Evolutionary conservation across 2,888 invertebrate species (phyloP).

Genomic region (Oegoconia quadripuncta): DNA sequence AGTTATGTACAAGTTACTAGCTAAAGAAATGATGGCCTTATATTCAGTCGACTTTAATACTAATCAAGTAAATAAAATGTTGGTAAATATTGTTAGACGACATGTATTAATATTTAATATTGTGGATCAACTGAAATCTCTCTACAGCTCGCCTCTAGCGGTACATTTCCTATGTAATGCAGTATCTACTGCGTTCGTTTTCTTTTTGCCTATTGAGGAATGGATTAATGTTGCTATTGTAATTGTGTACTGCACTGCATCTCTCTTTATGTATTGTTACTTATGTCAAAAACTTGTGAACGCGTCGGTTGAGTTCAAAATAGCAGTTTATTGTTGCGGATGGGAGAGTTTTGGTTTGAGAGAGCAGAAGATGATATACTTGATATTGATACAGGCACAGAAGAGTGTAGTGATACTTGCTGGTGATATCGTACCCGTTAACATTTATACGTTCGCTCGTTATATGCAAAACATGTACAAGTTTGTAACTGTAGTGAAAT

Average conservation of each 20-base stretch:
- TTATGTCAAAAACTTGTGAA: conserved; percentile 56
- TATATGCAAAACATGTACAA: conserved; percentile 58
- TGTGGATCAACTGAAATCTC: conserved; percentile 37
- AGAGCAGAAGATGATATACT: conserved; percentile 44
- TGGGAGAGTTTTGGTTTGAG: conserved; percentile 61
- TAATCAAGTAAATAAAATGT: conserved; percentile 28
- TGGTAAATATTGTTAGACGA: conserved; percentile 40
- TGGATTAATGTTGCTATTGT: conserved; percentile 52
- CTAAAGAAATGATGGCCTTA: conserved; percentile 45
- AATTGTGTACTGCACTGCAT: conserved; percentile 48
- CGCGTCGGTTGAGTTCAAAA: conserved; percentile 52
- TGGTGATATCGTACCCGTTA: conserved; percentile 61
- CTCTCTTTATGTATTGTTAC: conserved; percentile 62
- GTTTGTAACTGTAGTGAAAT: conserved; percentile 60
- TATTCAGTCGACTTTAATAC: conserved; percentile 27
- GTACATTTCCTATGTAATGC: conserved; percentile 58
- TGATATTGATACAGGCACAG: conserved; percentile 54
- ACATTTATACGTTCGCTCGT: conserved; percentile 61
- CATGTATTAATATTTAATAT: conserved; percentile 42
- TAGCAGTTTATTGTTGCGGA: conserved; percentile 56
- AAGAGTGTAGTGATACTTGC: conserved; percentile 52
- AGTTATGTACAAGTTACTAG: conserved; percentile 48
- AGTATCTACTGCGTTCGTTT: conserved; percentile 51
- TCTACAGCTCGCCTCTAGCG: conserved; percentile 60
- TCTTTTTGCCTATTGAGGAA: conserved; percentile 46